Conservation (phyloP, 2,797 vertebrate species). For the Kryptolebias ocellatus region DNA sequence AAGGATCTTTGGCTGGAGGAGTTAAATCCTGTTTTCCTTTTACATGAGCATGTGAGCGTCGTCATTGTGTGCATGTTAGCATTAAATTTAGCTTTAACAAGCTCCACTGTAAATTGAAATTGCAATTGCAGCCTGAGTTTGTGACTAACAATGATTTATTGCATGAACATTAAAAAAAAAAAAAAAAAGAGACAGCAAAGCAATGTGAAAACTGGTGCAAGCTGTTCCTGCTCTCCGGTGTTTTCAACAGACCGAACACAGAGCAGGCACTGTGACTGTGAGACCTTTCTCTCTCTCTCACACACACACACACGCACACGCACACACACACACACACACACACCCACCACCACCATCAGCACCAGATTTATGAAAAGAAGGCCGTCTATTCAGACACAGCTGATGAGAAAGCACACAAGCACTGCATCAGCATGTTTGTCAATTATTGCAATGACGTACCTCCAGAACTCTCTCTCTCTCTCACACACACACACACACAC, state of each 20-base stretch:
- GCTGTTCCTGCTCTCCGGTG: conserved; percentile 7
- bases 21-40: not conserved
- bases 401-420: conserved; percentile 54
- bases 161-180: conserved; percentile 2
- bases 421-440: conserved; percentile 65
- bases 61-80: not conserved
- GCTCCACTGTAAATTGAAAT: conserved; percentile 22
- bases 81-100: conserved; percentile 11
- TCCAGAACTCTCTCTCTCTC: not conserved
- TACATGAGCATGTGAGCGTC: conserved; percentile 1
- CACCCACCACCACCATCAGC: conserved; percentile 10
- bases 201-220: conserved; percentile 15
- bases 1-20: not conserved
- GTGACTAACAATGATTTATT: conserved; percentile 6
- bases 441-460: conserved; percentile 45
- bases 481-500: not conserved
- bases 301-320: not conserved
- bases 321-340: not conserved
- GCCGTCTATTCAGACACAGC: conserved; percentile 49
- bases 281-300: not conserved
- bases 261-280: conserved; percentile 21
- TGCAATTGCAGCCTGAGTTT: conserved; percentile 12
- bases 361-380: conserved; percentile 53
- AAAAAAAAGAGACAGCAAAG: not conserved
- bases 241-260: conserved; percentile 23